Conservation (phyloP, 2,113 vertebrate species). For the Rhinolophus sinicus region DNA sequence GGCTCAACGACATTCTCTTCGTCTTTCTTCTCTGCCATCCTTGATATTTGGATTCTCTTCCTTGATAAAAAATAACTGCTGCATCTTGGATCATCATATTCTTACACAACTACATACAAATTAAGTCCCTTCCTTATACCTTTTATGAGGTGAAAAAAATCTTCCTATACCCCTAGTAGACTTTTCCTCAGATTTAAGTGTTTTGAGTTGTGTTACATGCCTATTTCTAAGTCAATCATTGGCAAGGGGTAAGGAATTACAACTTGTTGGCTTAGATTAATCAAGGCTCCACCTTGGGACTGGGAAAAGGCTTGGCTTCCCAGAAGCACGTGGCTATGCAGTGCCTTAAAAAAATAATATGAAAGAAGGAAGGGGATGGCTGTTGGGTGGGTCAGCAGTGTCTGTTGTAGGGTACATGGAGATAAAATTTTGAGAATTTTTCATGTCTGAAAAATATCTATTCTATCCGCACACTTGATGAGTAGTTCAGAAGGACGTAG, state of each 20-base stretch:
- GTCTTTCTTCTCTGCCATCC: background rate
- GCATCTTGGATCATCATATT: background rate
- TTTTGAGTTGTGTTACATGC: background rate
- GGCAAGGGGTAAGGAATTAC: background rate
- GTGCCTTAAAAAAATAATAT: background rate
- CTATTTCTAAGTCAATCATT: constrained; percentile 10
- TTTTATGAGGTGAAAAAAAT: background rate
- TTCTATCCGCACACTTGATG: background rate
- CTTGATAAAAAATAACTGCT: background rate
- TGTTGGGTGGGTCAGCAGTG: background rate
- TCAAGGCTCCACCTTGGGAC: background rate
- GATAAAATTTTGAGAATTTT: constrained; percentile 1
- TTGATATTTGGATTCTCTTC: background rate
- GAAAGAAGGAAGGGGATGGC: background rate
- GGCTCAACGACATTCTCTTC: background rate
- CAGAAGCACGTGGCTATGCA: background rate
- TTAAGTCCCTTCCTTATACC: background rate
- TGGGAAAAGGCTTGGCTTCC: background rate
- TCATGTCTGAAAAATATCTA: constrained; percentile 21
- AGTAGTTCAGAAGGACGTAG: constrained; percentile 1
- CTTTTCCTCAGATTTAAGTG: background rate
- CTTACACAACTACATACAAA: background rate
- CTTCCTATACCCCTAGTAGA: background rate
- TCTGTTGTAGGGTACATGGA: background rate
- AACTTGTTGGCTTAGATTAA: background rate